Percentiles rank a stretch among this genome's conserved stretches.
phyloP scores from a whole-genome alignment of 2,888 invertebrate genomes.

The Parnassius mnemosyne region DNA sequence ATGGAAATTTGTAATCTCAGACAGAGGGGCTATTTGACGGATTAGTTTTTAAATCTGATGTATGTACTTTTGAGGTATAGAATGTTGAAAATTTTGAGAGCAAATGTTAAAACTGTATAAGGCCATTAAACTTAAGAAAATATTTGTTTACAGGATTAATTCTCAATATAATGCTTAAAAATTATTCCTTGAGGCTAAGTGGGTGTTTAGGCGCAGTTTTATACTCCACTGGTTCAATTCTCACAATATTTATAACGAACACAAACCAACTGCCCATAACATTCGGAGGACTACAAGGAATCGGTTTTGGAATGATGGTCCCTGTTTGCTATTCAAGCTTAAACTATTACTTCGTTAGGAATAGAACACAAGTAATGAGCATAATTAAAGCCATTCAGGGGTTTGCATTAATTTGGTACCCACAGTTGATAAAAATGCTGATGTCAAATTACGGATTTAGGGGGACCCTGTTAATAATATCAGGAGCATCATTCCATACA shows the following conservation, averaged over 20 bases:
- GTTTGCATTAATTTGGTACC: conserved; percentile 79
- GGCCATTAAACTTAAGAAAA: no score
- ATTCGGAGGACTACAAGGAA: conserved; percentile 79
- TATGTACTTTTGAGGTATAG: no score
- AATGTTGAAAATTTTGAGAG: no score
- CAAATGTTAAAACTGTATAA: no score
- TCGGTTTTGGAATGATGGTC: conserved; percentile 83
- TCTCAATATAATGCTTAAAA: conserved; percentile 78
- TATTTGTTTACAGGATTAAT: conserved; percentile 74
- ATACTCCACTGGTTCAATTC: conserved; percentile 74
- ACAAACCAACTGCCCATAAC: conserved; percentile 79
- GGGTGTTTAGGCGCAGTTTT: conserved; percentile 79
- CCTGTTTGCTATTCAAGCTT: conserved; percentile 83
- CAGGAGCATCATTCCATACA: conserved; percentile 81
- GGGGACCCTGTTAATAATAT: conserved; percentile 81
- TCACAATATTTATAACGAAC: conserved; percentile 75
- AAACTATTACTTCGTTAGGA: conserved; percentile 82
- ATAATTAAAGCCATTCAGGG: conserved; percentile 82
- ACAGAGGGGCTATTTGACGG: no score
- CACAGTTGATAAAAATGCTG: conserved; percentile 74
- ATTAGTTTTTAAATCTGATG: no score
- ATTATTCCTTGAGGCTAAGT: conserved; percentile 74
- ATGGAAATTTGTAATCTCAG: no score
- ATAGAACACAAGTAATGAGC: conserved; percentile 82
- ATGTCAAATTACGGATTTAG: conserved; percentile 81